Conservation (phyloP, 2,888 invertebrate genomes). For the Calameuta pallipes region DNA sequence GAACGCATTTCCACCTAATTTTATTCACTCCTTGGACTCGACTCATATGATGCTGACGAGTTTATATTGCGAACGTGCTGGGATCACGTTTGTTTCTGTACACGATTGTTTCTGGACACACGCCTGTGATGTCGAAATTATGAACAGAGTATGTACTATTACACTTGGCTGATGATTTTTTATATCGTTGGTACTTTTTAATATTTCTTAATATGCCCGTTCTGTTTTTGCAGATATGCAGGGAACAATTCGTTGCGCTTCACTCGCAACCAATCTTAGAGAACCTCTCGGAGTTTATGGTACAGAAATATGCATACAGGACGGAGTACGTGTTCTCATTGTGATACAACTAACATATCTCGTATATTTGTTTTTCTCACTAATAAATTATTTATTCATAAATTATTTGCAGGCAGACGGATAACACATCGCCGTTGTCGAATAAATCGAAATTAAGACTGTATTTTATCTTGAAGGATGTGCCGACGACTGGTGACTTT, state of each 20-base stretch:
- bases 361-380: background rate
- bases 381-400: background rate
- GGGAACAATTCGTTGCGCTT: constrained; percentile 97
- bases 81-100: constrained; percentile 93
- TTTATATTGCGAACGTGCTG: constrained; percentile 83
- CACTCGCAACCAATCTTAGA: constrained; percentile 94
- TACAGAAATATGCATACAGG: constrained; percentile 74
- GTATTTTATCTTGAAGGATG: constrained; percentile 67
- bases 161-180: background rate
- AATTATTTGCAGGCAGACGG: background rate
- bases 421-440: background rate
- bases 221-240: constrained; percentile 77
- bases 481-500: constrained; percentile 83
- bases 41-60: constrained; percentile 99
- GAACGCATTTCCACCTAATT: constrained; percentile 99
- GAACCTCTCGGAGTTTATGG: constrained; percentile 81
- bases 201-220: background rate
- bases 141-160: constrained; percentile 80
- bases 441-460: background rate
- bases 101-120: constrained; percentile 99
- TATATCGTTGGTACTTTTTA: background rate
- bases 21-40: constrained; percentile 98
- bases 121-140: constrained; percentile 82
- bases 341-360: background rate
- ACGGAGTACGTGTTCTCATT: constrained; percentile 65